These are phyloP conservation scores for Sinonovacula constricta DNA, from an alignment of 1,140 invertebrate species.

Conservation along the genomic window DNA sequence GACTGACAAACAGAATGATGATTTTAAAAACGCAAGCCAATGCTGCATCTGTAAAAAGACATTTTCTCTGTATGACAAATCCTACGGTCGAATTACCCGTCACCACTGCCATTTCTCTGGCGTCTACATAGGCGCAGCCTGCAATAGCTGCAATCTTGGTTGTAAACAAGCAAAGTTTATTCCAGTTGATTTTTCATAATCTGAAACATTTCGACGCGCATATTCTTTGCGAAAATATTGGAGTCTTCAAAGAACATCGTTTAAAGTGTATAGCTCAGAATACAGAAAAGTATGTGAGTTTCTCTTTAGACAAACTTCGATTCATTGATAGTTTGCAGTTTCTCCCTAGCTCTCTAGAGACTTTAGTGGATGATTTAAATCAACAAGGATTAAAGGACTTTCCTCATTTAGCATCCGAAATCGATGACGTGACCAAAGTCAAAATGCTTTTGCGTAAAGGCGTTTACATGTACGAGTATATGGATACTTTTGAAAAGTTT, in stretches of 20 bases:
- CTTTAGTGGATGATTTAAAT: slow-evolving; percentile 26
- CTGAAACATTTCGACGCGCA: slow-evolving; percentile 2
- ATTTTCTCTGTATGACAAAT: neutral
- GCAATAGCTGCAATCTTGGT: neutral
- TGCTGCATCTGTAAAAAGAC: slow-evolving; percentile 47
- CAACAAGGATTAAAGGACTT: slow-evolving; percentile 20
- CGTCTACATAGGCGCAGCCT: slow-evolving; percentile 20
- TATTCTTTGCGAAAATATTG: slow-evolving; percentile 4
- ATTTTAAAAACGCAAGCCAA: slow-evolving; percentile 6
- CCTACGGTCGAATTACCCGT: slow-evolving; percentile 74
- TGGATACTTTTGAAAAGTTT: slow-evolving; percentile 27
- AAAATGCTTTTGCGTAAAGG: slow-evolving; percentile 41
- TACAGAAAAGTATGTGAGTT: slow-evolving; percentile 37
- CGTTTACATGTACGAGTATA: slow-evolving; percentile 43
- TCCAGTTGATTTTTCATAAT: slow-evolving; percentile 24
- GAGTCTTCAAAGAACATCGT: slow-evolving; percentile 27
- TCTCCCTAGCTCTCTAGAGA: slow-evolving; percentile 24
- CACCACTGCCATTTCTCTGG: slow-evolving; percentile 46
- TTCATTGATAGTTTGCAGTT: slow-evolving; percentile 45
- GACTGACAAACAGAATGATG: neutral
- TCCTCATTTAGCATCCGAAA: slow-evolving; percentile 9
- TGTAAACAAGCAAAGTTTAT: slow-evolving; percentile 15
- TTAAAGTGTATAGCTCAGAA: slow-evolving; percentile 18
- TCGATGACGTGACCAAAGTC: neutral
- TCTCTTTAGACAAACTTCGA: slow-evolving; percentile 24